Conservation (phyloP, 2,113 vertebrate species). For the Dasyprocta punctata region DNA sequence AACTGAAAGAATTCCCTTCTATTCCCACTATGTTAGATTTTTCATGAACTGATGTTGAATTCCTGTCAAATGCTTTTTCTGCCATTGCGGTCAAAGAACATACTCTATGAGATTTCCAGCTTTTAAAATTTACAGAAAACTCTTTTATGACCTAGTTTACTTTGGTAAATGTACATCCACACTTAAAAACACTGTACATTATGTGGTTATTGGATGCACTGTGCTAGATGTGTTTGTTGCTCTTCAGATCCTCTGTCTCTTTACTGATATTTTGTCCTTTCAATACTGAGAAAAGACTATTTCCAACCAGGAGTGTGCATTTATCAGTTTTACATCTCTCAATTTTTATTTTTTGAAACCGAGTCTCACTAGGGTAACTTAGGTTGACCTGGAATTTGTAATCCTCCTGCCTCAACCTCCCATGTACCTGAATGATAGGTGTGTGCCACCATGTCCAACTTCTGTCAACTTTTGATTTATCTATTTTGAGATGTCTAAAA, state of each 20-base stretch:
- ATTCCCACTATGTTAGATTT: neutral
- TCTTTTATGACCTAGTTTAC: neutral
- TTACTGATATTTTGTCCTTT: neutral
- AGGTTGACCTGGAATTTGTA: neutral
- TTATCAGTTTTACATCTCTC: neutral
- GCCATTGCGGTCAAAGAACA: neutral
- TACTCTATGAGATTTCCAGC: neutral
- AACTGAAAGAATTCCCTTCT: neutral
- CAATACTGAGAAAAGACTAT: constrained; percentile 21
- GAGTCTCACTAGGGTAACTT: neutral
- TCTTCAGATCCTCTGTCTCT: neutral
- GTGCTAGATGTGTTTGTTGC: neutral
- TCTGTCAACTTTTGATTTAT: neutral
- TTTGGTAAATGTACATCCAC: neutral
- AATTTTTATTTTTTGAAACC: neutral
- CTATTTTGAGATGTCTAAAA: constrained; percentile 2
- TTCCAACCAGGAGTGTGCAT: neutral
- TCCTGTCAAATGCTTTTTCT: neutral
- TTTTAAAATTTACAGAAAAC: neutral
- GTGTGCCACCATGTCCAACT: neutral
- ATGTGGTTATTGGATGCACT: neutral
- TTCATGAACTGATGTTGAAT: neutral
- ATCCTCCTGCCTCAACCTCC: neutral
- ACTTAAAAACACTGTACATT: neutral
- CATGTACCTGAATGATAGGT: neutral